A percentile compares a stretch with the other conserved stretches of the same genome.
These are phyloP conservation scores for Platalea minor DNA, from an alignment of 2,797 vertebrate genomes.

Conservation along the genomic window DNA sequence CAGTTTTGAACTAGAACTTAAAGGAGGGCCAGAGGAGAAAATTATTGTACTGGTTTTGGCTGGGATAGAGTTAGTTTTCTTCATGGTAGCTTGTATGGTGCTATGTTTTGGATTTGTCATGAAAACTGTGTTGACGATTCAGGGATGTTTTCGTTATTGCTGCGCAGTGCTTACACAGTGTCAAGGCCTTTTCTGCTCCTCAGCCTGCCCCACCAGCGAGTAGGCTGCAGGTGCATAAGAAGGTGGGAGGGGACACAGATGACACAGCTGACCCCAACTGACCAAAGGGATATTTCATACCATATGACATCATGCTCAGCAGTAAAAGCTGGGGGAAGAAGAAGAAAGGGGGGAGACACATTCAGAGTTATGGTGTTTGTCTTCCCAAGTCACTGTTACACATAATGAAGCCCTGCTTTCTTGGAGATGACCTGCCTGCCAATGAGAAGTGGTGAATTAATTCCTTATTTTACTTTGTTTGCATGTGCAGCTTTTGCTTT, in stretches of 20 bases:
- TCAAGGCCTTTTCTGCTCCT: background rate
- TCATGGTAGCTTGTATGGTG: background rate
- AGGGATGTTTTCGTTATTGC: background rate
- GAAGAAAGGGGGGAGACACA: background rate
- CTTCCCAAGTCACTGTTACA: background rate
- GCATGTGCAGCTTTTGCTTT: background rate
- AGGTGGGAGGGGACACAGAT: background rate
- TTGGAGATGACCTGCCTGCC: background rate
- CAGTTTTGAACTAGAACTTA: background rate
- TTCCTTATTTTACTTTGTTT: background rate
- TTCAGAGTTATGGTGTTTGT: background rate
- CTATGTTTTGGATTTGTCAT: background rate
- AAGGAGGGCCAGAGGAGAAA: background rate
- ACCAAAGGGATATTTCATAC: no score
- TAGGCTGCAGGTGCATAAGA: background rate
- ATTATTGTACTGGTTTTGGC: background rate
- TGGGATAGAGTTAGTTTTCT: background rate
- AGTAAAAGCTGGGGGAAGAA: background rate
- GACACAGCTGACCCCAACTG: background rate
- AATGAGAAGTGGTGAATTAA: rapidly evolving
- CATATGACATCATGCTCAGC: rapidly evolving
- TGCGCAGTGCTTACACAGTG: background rate
- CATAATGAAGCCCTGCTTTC: rapidly evolving
- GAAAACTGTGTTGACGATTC: background rate
- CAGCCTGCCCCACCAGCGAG: rapidly evolving